Base-by-base conservation (phyloP, 2,797 vertebrate species). In the Leptatherina wallacei region DNA sequence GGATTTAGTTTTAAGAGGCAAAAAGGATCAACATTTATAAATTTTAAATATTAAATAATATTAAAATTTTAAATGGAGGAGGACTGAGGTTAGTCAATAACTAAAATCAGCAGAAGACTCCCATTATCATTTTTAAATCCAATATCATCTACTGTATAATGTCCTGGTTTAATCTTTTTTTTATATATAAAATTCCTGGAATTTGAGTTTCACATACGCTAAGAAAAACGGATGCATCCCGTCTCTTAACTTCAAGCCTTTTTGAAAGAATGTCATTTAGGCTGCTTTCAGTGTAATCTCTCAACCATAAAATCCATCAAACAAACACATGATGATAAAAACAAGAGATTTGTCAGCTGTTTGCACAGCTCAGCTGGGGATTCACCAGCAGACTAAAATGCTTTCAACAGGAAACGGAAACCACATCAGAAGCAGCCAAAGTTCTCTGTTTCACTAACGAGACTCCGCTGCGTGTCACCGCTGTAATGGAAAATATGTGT, bases 381-480 rank as follows among this genome's bases (percentile, higher is more conserved):
- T 73, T 52, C 51, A 24, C 55, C 68, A 13, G 1, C 7, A 12
- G 20, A 77, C 29, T 66, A 18, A 69, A 65, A 81, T 51, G 7
- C 22, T 18, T 66, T 71, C 63, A 78, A 77, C 77, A 85, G 76
- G 81, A 86, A 85, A 40, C 12, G 18, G 44, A 51, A 42, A 0
- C 75, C 71, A 78, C 71, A 75, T 77, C 66, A 63, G 13, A 75
- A 18, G 38, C 13, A 3, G 51, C 4, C 14, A 35, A 4, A 24
- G 58, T 56, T 77, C 54, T 30, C 22, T 14, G 9, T 55, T 62
- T 87, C 36, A 77, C 64, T 74, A 69, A 68, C 65, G 40, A 18
- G n/a, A 24, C 7, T 2, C 2, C 11, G 20, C 22, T 5, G 1
- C 18, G 20, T 69, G 30, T 56, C 8, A 38, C 27, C 29, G 6